phyloP scores from a whole-genome alignment of 2,797 vertebrate genomes.

The Triplophysa yarkandensis region DNA sequence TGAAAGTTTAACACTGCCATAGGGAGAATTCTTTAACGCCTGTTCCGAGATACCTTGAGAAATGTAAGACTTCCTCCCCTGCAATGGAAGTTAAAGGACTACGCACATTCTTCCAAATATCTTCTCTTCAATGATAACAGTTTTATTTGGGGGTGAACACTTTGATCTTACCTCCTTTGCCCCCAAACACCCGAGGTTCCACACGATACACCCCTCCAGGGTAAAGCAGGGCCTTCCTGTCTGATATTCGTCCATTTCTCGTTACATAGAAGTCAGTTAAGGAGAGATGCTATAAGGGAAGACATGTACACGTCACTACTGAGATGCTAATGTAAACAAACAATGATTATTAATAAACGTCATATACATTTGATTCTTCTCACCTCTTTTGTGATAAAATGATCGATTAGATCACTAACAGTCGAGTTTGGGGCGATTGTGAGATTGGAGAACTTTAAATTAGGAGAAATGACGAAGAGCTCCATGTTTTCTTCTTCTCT shows the following conservation, averaged over 20 bases:
- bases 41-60: too few relatives aligned
- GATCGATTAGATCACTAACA: slow-evolving; percentile 62
- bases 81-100: too few relatives aligned
- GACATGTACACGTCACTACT: not conserved
- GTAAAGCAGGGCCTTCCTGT: slow-evolving; percentile 67
- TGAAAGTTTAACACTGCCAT: too few relatives aligned
- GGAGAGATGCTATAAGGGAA: slow-evolving; percentile 68
- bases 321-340: not conserved
- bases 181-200: slow-evolving; percentile 86
- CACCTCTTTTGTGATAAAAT: slow-evolving; percentile 60
- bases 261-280: slow-evolving; percentile 80
- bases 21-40: too few relatives aligned
- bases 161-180: slow-evolving; percentile 95
- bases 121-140: too few relatives aligned
- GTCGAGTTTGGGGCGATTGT: slow-evolving; percentile 52
- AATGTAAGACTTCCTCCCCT: too few relatives aligned
- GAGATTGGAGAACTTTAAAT: slow-evolving; percentile 8
- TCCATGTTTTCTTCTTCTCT: slow-evolving; percentile 65
- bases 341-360: too few relatives aligned
- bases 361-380: slow-evolving; percentile 19
- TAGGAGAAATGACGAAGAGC: slow-evolving; percentile 62
- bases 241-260: slow-evolving; percentile 71
- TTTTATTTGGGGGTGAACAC: too few relatives aligned
- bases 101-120: too few relatives aligned
- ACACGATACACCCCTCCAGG: slow-evolving; percentile 82